A percentile compares a stretch with the other conserved stretches of the same genome.
Evolutionary conservation across 2,113 vertebrate genomes (phyloP).

Genomic region (Engraulis encrasicolus): DNA sequence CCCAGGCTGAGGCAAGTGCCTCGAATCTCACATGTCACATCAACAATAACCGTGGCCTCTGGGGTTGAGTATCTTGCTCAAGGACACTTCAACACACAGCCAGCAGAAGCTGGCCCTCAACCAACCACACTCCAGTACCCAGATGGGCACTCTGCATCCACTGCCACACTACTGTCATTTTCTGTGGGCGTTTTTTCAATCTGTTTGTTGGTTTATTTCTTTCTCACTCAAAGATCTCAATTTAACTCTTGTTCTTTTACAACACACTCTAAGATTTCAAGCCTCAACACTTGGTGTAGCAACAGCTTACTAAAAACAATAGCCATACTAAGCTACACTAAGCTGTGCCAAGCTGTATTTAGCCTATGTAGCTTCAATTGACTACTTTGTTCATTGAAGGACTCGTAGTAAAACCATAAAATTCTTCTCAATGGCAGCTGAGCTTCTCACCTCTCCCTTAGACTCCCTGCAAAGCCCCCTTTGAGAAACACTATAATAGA

Average conservation of each 20-base stretch:
- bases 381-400: too few relatives aligned
- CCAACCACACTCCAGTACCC: not conserved
- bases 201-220: not conserved
- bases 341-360: too few relatives aligned
- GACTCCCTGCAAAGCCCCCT: too few relatives aligned
- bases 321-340: too few relatives aligned
- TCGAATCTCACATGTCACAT: not conserved
- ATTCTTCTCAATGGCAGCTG: too few relatives aligned
- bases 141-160: not conserved
- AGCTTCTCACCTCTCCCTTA: too few relatives aligned
- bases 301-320: not conserved
- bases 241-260: not conserved
- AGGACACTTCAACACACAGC: constrained; percentile 6
- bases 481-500: too few relatives aligned
- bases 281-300: not conserved
- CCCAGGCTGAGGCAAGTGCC: not conserved
- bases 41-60: not conserved
- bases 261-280: not conserved
- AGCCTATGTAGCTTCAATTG: too few relatives aligned
- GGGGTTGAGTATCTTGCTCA: not conserved
- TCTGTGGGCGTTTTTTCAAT: not conserved
- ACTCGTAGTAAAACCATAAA: too few relatives aligned
- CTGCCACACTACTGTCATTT: not conserved
- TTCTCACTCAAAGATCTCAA: not conserved
- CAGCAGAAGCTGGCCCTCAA: not conserved